Conservation (phyloP, 2,797 vertebrate genomes). For the Oreochromis grahami region DNA sequence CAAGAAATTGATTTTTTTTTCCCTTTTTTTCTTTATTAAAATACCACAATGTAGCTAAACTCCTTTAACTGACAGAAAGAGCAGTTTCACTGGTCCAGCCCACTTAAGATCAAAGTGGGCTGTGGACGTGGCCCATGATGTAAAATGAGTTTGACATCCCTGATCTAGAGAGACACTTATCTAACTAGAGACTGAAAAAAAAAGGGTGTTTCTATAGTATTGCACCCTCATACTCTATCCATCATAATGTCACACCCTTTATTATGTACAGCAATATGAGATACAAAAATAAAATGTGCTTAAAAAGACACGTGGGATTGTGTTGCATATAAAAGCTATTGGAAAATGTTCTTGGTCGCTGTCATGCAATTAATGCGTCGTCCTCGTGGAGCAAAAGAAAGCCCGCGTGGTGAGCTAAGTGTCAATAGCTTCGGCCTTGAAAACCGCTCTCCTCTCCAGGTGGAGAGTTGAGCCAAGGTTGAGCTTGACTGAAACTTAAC, state of each 20-base stretch:
- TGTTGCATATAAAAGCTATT: neutral
- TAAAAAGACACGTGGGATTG: neutral
- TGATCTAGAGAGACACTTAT: neutral
- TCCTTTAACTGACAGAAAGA: neutral
- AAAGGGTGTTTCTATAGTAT: neutral
- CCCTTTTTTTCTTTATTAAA: neutral
- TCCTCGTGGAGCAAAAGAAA: slow-evolving; percentile 16
- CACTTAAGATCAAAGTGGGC: neutral
- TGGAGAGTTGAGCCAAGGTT: slow-evolving; percentile 79
- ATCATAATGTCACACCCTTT: neutral
- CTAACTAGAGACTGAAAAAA: neutral
- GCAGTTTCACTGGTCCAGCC: neutral
- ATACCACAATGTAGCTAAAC: neutral
- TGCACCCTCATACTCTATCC: neutral
- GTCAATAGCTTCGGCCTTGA: slow-evolving; percentile 53
- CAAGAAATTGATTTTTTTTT: neutral
- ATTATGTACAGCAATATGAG: neutral
- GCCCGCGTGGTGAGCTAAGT: slow-evolving; percentile 49
- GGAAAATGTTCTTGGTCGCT: slow-evolving; percentile 34
- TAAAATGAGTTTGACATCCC: neutral
- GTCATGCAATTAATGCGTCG: slow-evolving; percentile 32
- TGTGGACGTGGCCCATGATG: neutral
- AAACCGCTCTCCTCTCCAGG: slow-evolving; percentile 63
- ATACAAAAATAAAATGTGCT: neutral
- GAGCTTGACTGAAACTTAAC: slow-evolving; percentile 69